These are phyloP conservation scores for Cyanistes caeruleus DNA, from an alignment of 2,113 vertebrate genomes.

Conservation along the genomic window DNA sequence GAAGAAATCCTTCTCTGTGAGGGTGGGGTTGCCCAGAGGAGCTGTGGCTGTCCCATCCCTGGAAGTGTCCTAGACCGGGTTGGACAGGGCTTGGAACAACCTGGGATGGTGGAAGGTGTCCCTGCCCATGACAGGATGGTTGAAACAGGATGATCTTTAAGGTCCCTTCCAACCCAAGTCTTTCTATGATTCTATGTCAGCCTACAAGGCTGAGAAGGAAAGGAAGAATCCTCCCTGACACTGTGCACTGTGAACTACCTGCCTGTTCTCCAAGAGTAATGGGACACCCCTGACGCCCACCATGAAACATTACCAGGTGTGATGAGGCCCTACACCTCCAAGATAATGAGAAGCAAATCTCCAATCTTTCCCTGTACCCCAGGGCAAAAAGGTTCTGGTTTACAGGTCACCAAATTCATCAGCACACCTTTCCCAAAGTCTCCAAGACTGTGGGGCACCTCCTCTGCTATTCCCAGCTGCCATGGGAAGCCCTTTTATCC, in stretches of 20 bases:
- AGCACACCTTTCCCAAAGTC: neutral
- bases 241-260: neutral
- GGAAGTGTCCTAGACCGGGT: neutral
- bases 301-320: neutral
- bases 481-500: neutral
- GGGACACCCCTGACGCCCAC: accelerated
- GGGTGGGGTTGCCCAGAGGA: accelerated
- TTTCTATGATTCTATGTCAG: neutral
- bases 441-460: neutral
- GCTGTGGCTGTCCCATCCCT: neutral
- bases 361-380: neutral
- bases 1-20: neutral
- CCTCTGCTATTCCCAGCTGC: neutral
- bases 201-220: neutral
- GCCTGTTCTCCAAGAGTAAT: accelerated
- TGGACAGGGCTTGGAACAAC: accelerated
- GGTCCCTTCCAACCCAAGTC: neutral
- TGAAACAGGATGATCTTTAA: neutral
- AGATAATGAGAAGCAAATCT: neutral
- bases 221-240: neutral
- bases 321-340: neutral
- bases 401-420: neutral
- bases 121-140: neutral
- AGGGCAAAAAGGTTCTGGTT: neutral
- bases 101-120: neutral